Percentiles rank a stretch among this genome's conserved stretches.
Conservation (phyloP, 35 echinoderm and acorn worm species). For the Amphiura filiformis region DNA sequence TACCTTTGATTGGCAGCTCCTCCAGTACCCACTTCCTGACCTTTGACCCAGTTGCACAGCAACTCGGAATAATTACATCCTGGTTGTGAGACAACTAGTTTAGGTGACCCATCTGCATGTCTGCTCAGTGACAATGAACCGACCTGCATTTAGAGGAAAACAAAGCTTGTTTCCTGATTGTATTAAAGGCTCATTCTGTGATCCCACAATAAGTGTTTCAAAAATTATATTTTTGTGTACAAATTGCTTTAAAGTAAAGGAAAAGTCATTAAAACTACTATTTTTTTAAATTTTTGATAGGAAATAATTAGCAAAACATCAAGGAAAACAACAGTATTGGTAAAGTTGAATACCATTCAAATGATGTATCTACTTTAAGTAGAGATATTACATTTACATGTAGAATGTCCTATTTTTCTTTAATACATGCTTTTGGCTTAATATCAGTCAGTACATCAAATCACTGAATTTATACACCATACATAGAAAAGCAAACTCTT, state of each 20-base stretch:
- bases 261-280: too few relatives aligned
- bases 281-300: background rate
- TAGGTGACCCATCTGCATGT: constrained; percentile 66
- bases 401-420: too few relatives aligned
- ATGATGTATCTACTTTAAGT: too few relatives aligned
- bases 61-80: constrained; percentile 96
- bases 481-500: too few relatives aligned
- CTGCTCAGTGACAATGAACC: constrained; percentile 77
- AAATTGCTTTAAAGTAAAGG: too few relatives aligned
- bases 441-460: too few relatives aligned
- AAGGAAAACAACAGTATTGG: too few relatives aligned
- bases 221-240: background rate
- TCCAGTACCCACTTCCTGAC: background rate
- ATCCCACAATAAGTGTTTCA: background rate
- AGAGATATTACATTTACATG: too few relatives aligned
- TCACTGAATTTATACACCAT: too few relatives aligned
- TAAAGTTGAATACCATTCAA: too few relatives aligned
- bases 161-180: background rate
- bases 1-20: background rate
- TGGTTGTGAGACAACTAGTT: constrained; percentile 93
- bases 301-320: background rate
- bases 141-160: constrained; percentile 31
- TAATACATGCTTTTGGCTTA: too few relatives aligned
- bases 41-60: constrained; percentile 71
- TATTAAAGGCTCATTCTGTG: background rate